Evolutionary conservation across 2,113 vertebrate species (phyloP), one percentile per base, ranked within the genome.

Genomic region (Chauna torquata): DNA sequence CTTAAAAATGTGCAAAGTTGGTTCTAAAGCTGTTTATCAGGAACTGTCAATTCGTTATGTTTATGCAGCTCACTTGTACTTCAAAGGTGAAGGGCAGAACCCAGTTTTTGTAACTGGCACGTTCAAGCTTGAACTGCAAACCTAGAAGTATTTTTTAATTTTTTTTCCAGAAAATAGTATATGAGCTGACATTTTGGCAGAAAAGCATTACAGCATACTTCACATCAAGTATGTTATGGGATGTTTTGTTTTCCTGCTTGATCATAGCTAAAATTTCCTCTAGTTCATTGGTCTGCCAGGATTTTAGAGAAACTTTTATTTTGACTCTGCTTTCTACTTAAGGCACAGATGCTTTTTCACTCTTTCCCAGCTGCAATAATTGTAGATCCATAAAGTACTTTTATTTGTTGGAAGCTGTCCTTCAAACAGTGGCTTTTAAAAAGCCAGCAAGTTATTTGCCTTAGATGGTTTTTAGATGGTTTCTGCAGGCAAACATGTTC

Each of bases 391-490:
- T 90, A 32, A 68, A 87, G 79, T 68, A 47, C 8, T 84, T 2
- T 42, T 27, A 52, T 83, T 59, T 70, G 38, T 38, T 62, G 55
- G 20, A 88, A 28, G 6, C n/a, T 83, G 14, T 68, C 8, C 18
- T 58, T 88, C 68, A 74, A 78, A 77, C 16, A 16, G 0, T 3
- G 38, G 6, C 36, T 81, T 75, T 62, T 81, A 15, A 80, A 68
- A 93, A 86, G 38, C 20, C 19, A 50, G 4, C 11, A 66, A 27
- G 50, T 59, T 86, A 16, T 3, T 14, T 45, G 13, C 7, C 16
- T 68, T 55, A 2, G 0, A 1, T 80, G 52, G 40, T 71, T 88
- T 85, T 68, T 55, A 2, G 0, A 1, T 80, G 52, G 40, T 71
- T 88, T 85, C 36, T 90, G 44, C 44, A 69, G 58, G 30, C 30